Base-by-base conservation (phyloP, 2,113 vertebrate genomes). In the Ibidorhyncha struthersii region DNA sequence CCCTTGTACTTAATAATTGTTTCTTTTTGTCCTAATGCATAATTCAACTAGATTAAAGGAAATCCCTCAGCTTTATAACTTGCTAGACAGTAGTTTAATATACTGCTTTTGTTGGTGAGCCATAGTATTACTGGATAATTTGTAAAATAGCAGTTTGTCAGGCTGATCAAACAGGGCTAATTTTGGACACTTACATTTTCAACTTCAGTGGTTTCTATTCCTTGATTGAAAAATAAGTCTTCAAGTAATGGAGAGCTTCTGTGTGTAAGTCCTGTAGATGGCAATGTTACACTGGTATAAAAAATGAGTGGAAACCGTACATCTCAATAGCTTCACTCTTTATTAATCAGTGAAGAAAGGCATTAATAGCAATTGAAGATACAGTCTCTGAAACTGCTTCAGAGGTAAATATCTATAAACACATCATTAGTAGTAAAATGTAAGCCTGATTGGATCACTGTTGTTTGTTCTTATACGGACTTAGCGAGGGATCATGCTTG, bases 261-360 rank as follows among this genome's bases (percentile, higher is more conserved):
- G 74, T 91, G 62, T 47, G 45, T 30, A 23, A 50, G 14, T 84
- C 98, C 98, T 98, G 97, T 96, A 98, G 98, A 98, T 98, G 98
- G 98, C 98, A 98, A 93, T 98, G 88, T 98, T 98, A 97, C 53
- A 96, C 96, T 80, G 86, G 87, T 32, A 55, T 56, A 96, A 96
- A 97, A 98, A 98, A 38, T 1, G 7, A 90, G 81, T 34, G 47
- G 74, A 65, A 79, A 56, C 50, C 18, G 5, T 30, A 36, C 43
- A 81, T 94, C 56, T 56, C 87, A 73, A 30, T n/a, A 77, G 63
- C 82, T 92, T 65, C 70, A 9, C 89, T 92, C 90, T 63, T 96
- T 80, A 89, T 89, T 96, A 97, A 94, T 88, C 93, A 91, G 96
- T 72, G 88, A 97, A 84, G 81, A 95, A 89, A 82, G 76, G 67